Conservation (phyloP, 2,113 vertebrate genomes). For the Centropus unirufus region DNA sequence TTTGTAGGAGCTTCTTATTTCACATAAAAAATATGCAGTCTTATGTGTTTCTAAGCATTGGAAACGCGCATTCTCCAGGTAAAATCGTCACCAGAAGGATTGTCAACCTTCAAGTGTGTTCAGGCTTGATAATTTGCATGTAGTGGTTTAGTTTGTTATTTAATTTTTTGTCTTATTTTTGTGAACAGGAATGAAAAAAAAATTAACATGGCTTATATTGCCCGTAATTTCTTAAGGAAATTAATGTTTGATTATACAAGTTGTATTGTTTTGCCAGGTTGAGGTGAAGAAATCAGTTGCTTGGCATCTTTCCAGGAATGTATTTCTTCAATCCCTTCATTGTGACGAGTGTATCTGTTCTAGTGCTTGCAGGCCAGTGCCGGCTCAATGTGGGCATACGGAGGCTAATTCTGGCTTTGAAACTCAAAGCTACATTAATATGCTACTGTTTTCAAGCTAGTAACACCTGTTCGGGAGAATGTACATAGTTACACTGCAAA, state of each 20-base stretch:
- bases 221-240: not conserved
- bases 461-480: not conserved
- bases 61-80: not conserved
- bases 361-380: not conserved
- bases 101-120: not conserved
- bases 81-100: not conserved
- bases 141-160: not conserved
- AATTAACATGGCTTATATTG: not conserved
- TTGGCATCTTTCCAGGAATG: not conserved
- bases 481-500: not conserved
- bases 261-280: not conserved
- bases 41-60: not conserved
- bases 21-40: not conserved
- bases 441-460: not conserved
- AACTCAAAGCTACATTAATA: not conserved
- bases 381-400: not conserved
- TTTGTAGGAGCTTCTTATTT: not conserved
- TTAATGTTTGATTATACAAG: not conserved
- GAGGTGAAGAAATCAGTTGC: not conserved
- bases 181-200: not conserved
- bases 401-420: not conserved
- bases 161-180: not conserved
- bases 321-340: not conserved
- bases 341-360: not conserved
- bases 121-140: not conserved